A percentile compares a stretch with the other conserved stretches of the same genome.
Evolutionary conservation across 2,113 vertebrate species (phyloP).

Genomic region (Takifugu bimaculatus): DNA sequence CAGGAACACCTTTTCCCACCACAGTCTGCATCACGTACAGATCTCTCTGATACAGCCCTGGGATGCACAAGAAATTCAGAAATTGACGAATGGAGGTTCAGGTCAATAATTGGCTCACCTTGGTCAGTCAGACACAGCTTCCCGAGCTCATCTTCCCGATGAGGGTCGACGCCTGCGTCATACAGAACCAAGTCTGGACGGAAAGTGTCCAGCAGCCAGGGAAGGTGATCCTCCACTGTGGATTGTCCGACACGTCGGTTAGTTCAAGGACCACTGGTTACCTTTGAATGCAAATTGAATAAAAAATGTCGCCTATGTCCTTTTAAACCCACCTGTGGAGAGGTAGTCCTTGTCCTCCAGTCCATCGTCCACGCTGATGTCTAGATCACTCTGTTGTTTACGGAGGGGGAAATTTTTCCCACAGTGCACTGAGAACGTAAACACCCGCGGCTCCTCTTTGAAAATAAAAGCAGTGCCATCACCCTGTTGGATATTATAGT

Average conservation of each 20-base stretch:
- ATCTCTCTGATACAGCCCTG: slow-evolving; percentile 63
- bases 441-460: slow-evolving; percentile 60
- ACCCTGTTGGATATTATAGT: slow-evolving; percentile 41
- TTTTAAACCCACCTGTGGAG: slow-evolving; percentile 36
- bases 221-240: slow-evolving; percentile 57
- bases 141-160: slow-evolving; percentile 61
- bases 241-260: background rate
- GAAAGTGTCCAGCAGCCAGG: slow-evolving; percentile 59
- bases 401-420: slow-evolving; percentile 64
- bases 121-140: slow-evolving; percentile 58
- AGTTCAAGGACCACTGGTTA: background rate
- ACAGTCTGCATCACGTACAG: slow-evolving; percentile 57
- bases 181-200: slow-evolving; percentile 62
- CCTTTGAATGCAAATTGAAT: background rate
- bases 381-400: slow-evolving; percentile 64
- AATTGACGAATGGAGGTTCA: background rate
- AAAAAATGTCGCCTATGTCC: background rate
- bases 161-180: slow-evolving; percentile 63
- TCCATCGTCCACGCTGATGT: slow-evolving; percentile 54
- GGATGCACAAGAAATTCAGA: background rate
- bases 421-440: slow-evolving; percentile 68
- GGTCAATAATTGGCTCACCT: slow-evolving; percentile 24
- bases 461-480: slow-evolving; percentile 69
- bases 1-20: slow-evolving; percentile 53
- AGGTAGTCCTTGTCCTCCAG: slow-evolving; percentile 58